Evolutionary conservation across 2,797 vertebrate genomes (phyloP), one percentile per base, ranked within the genome.

Genomic region (Halcyon leucocephala): DNA sequence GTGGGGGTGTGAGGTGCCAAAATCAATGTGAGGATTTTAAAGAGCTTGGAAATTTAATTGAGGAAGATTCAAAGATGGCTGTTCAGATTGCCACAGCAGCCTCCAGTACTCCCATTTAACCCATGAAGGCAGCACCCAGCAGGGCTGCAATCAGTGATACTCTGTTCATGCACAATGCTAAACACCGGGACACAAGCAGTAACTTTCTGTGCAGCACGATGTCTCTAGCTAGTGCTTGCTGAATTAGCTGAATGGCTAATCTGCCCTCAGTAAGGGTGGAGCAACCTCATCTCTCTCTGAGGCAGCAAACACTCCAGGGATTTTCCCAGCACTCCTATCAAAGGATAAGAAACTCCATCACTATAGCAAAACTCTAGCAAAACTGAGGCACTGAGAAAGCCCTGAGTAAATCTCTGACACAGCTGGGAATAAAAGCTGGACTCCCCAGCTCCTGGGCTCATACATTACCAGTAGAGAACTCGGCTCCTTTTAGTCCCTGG

Each of bases 341-440:
- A 92, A 91, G 48, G 14, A 29, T 37, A 72, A 58, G 29, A 28
- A 84, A 66, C 6, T 5, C 16, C 51, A 29, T 82, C 66, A 48
- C 94, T 77, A 6, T 4, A 39, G 74, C 57, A 79, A 84, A 90
- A 86, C 29, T 77, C 7, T 4, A 39, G 74, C 57, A 79, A 84
- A 90, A 86, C 29, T n/a, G 54, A 92, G 64, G 29, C 3, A 0
- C 54, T 74, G 65, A 83, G 48, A 87, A 93, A 92, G 71, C 83
- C 64, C 60, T 44, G 29, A 94, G 77, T 74, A 95, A 89, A 89
- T 64, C 78, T 69, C 41, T 33, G 29, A 21, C 29, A 82, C 73
- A 67, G 48, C 26, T 82, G 83, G 69, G 88, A 95, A 86, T 80
- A 77, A 89, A 86, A 74, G 6, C 60, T 92, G 86, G 86, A 73